Percentiles rank a stretch among this genome's conserved stretches.
Evolutionary conservation across 2,797 vertebrate genomes (phyloP).

Genomic region (Cheirogaleus major): DNA sequence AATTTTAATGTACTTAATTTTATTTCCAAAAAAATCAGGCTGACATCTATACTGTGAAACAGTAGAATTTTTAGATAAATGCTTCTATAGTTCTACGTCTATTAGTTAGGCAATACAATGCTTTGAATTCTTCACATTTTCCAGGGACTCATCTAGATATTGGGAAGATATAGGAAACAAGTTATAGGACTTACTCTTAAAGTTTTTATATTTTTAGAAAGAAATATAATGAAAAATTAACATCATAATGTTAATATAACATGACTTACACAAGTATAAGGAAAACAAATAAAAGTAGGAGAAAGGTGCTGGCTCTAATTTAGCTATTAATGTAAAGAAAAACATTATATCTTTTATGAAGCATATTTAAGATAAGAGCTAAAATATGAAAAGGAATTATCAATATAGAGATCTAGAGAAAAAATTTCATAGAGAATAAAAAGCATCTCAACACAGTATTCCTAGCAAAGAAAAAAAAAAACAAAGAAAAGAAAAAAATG

Average conservation of each 20-base stretch:
- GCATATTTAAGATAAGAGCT: not conserved
- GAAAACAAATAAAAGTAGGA: not conserved
- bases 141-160: not conserved
- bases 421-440: not conserved
- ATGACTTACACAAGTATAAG: not conserved
- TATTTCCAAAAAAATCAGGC: not conserved
- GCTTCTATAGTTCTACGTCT: not conserved
- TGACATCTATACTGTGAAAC: not conserved
- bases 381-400: not conserved
- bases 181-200: not conserved
- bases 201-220: not conserved
- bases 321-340: not conserved
- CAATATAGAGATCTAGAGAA: not conserved
- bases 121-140: not conserved
- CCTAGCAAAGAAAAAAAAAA: not conserved
- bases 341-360: not conserved
- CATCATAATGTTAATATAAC: not conserved
- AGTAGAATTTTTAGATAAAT: not conserved
- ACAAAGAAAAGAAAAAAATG: not conserved
- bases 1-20: not conserved
- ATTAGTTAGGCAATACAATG: not conserved
- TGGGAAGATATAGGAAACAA: not conserved
- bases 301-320: not conserved
- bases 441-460: not conserved
- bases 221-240: not conserved